A percentile compares a stretch with the other conserved stretches of the same genome.
Evolutionary conservation across 2,888 invertebrate species (phyloP).

Genomic region (Drosophila putrida): DNA sequence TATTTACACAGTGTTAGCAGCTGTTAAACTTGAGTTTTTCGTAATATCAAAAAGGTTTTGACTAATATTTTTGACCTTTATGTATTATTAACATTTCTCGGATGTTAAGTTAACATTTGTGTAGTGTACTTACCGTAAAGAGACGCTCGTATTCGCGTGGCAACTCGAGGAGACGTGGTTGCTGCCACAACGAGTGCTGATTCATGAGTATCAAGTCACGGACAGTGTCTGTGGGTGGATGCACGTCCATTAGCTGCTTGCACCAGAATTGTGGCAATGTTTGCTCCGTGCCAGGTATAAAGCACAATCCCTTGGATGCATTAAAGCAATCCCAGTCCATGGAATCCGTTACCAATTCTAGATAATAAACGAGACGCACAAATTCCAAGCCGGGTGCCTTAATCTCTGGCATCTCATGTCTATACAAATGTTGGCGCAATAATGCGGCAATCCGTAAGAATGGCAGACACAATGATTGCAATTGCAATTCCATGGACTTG

Average conservation of each 20-base stretch:
- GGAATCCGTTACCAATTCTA: conserved; percentile 90
- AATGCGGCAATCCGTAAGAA: conserved; percentile 94
- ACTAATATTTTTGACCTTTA: not conserved
- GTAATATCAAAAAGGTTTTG: not conserved
- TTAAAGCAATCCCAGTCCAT: conserved; percentile 90
- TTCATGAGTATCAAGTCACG: conserved; percentile 89
- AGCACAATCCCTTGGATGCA: conserved; percentile 88
- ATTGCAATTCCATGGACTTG: conserved; percentile 86
- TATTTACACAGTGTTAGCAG: too few relatives aligned
- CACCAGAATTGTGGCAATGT: conserved; percentile 89
- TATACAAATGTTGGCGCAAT: conserved; percentile 93
- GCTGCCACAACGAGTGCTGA: conserved; percentile 92
- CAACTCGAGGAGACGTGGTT: conserved; percentile 93
- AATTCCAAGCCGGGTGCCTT: conserved; percentile 90
- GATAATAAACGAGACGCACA: conserved; percentile 91
- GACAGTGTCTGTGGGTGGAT: conserved; percentile 84
- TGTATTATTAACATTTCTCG: not conserved
- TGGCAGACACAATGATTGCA: conserved; percentile 93
- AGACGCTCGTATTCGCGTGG: conserved; percentile 96
- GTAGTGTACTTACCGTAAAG: conserved; percentile 88
- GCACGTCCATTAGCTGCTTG: conserved; percentile 87
- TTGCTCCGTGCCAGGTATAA: conserved; percentile 86
- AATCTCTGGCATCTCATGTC: conserved; percentile 90
- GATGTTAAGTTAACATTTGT: not conserved
- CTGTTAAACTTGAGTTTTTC: too few relatives aligned